A percentile compares a stretch with the other conserved stretches of the same genome.
Evolutionary conservation across 2,888 invertebrate genomes (phyloP).

Genomic region (Meliscaeva auricollis): DNA sequence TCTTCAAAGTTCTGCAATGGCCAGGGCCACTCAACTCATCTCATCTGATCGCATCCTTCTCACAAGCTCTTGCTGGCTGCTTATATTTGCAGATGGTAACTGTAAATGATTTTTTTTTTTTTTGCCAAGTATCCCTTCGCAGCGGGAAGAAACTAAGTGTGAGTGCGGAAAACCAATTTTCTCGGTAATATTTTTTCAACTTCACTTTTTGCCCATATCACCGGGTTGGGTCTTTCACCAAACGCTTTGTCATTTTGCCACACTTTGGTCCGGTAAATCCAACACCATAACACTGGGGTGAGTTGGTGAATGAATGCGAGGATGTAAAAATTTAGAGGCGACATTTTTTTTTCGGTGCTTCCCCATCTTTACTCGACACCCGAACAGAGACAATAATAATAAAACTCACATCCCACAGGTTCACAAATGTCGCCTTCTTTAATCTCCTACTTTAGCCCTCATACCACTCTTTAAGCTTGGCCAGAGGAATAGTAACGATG

Average conservation of each 20-base stretch:
- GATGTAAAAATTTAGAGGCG: slow-evolving; percentile 55
- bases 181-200: slow-evolving; percentile 62
- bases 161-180: slow-evolving; percentile 72
- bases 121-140: slow-evolving; percentile 52
- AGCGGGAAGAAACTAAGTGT: background rate
- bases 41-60: slow-evolving; percentile 21
- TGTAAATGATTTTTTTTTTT: slow-evolving; percentile 71
- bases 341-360: slow-evolving; percentile 21
- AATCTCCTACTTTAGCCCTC: slow-evolving; percentile 18
- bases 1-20: background rate
- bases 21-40: slow-evolving; percentile 26
- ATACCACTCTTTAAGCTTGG: background rate
- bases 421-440: slow-evolving; percentile 28
- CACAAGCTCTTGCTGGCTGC: background rate
- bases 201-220: slow-evolving; percentile 45
- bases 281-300: background rate
- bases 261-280: slow-evolving; percentile 32
- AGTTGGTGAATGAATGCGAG: background rate
- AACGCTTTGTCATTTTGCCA: slow-evolving; percentile 55
- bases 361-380: slow-evolving; percentile 39
- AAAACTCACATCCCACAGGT: slow-evolving; percentile 72
- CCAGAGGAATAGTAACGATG: background rate
- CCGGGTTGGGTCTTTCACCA: slow-evolving; percentile 26
- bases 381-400: slow-evolving; percentile 69
- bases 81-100: slow-evolving; percentile 64